phyloP scores from a whole-genome alignment of 92 coral and sea anemone species.

The Epizoanthus stellaris region DNA sequence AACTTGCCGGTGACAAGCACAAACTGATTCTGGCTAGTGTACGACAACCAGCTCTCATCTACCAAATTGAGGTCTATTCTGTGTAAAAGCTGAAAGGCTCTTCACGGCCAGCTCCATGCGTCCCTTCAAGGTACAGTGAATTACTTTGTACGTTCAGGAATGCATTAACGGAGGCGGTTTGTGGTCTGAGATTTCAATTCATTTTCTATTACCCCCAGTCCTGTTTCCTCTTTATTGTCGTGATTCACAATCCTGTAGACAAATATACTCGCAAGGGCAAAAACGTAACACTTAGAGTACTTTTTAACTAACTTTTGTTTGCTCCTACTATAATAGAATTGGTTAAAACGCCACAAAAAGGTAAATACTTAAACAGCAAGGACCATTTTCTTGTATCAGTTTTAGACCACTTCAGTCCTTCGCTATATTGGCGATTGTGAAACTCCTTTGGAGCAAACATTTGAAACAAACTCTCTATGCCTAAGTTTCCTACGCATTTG shows the following conservation, averaged over 20 bases:
- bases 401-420: no score
- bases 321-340: no score
- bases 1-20: background rate
- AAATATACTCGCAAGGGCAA: background rate
- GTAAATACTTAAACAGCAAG: no score
- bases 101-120: slow-evolving; percentile 11
- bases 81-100: background rate
- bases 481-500: no score
- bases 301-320: no score
- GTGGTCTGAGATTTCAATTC: background rate
- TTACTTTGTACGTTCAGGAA: background rate
- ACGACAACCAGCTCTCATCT: background rate
- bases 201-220: background rate
- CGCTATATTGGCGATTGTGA: no score
- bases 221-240: background rate
- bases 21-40: background rate
- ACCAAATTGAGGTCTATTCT: background rate
- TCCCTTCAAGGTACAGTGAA: slow-evolving; percentile 20
- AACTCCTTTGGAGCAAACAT: no score
- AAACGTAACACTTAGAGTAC: no score
- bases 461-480: no score
- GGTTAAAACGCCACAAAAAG: no score
- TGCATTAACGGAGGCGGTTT: background rate
- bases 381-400: no score
- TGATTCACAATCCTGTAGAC: background rate